Percentiles rank a stretch among this genome's conserved stretches.
These are phyloP conservation scores for Pomatostomus ruficeps DNA, from an alignment of 2,113 vertebrate genomes.

Conservation along the genomic window DNA sequence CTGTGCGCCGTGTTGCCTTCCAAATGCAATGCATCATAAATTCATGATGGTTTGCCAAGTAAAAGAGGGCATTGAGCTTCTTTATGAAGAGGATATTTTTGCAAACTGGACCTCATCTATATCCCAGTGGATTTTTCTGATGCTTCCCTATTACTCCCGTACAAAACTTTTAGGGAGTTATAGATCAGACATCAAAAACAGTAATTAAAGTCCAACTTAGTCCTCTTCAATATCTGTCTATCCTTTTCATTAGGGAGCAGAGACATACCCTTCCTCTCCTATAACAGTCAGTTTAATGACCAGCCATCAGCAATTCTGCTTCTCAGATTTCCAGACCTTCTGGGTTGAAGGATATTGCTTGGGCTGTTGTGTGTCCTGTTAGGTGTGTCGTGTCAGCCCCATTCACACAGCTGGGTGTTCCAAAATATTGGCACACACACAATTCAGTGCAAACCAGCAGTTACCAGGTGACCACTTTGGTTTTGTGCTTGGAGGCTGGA, in stretches of 20 bases:
- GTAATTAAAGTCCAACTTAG: slow-evolving; percentile 68
- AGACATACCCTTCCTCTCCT: slow-evolving; percentile 11
- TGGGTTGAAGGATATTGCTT: background rate
- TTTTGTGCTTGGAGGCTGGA: background rate
- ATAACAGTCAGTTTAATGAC: slow-evolving; percentile 39
- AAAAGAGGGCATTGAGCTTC: slow-evolving; percentile 67
- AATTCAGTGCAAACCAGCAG: background rate
- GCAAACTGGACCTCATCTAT: slow-evolving; percentile 71
- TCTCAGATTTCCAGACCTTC: background rate
- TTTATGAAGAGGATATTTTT: slow-evolving; percentile 74
- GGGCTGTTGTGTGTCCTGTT: background rate
- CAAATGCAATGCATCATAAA: slow-evolving; percentile 71
- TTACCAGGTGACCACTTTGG: background rate
- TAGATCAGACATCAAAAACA: slow-evolving; percentile 72
- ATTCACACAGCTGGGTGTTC: background rate
- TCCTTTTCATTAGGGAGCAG: slow-evolving; percentile 60
- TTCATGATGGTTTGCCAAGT: slow-evolving; percentile 68
- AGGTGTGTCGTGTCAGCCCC: background rate
- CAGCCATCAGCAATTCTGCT: background rate
- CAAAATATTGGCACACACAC: background rate
- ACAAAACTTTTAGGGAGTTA: slow-evolving; percentile 72
- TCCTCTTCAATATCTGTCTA: slow-evolving; percentile 61
- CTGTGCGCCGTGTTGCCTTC: slow-evolving; percentile 68
- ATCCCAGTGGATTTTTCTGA: slow-evolving; percentile 76
- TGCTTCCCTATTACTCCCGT: slow-evolving; percentile 66